Evolutionary conservation across 2,113 vertebrate species (phyloP), one percentile per base, ranked within the genome.

Genomic region (Syngnathoides biaculeatus): DNA sequence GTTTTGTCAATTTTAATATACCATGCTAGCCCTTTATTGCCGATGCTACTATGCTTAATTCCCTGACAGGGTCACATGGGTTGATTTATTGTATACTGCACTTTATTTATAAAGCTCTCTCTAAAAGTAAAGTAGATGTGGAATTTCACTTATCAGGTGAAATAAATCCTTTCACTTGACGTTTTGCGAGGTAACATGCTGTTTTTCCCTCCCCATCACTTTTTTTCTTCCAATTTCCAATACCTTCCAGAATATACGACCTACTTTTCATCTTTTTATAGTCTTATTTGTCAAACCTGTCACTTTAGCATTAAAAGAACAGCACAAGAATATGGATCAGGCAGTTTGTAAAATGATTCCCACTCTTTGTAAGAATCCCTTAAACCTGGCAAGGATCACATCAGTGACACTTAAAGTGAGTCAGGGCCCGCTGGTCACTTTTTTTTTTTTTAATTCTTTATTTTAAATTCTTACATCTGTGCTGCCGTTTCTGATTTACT

Each of bases 381-480:
- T 89, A 89, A 89, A 88, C 84, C 80, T 77, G 71, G 82, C 77
- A 60, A 83, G 87, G 81, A 60, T 74, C 77, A 79, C 77, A 85
- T 88, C 88, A 89, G 86, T 86, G 79, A 82, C 85, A 72, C 76
- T 55, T 62, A 79, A 79, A 85, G 77, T 85, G 75, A 78, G 26
- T 20, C 15, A 8, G 56, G 56, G 26, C 53, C 55, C 8, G 22
- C 5, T 39, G 57, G 57, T 59, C 20, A 50, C 19, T 84, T 87
- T 81, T 87, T 60, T 42, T 13, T n/a, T n/a, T n/a, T n/a, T n/a
- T n/a, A n/a, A n/a, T n/a, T n/a, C n/a, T n/a, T n/a, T n/a, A n/a
- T n/a, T n/a, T n/a, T n/a, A n/a, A n/a, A n/a, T n/a, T 20, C 87
- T 86, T 85, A 86, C 86, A 81, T 89, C 89, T 90, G 85, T 87